A percentile compares a stretch with the other conserved stretches of the same genome.
phyloP scores from a whole-genome alignment of 53 echinoderm and acorn worm species.

The Mesocentrotus franciscanus region DNA sequence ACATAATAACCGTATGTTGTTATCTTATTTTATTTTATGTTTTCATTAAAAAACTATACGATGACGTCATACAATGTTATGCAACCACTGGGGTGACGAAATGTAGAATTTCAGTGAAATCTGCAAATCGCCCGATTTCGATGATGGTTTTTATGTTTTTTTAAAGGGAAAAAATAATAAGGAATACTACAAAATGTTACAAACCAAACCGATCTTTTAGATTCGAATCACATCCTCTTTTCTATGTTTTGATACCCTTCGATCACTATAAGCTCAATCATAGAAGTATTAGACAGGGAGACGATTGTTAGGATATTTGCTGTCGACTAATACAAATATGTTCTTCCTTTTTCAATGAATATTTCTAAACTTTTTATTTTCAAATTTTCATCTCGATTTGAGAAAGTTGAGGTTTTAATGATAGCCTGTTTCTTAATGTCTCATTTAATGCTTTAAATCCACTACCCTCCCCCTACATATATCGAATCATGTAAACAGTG shows the following conservation, averaged over 20 bases:
- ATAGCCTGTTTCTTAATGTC: neutral
- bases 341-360: neutral
- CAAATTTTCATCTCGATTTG: neutral
- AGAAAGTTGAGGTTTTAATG: neutral
- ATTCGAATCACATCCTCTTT: neutral
- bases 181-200: neutral
- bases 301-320: neutral
- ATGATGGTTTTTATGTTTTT: neutral
- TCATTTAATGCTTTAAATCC: neutral
- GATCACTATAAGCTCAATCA: neutral
- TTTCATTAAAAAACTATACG: neutral
- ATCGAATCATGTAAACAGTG: neutral
- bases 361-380: neutral
- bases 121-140: neutral
- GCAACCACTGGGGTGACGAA: conserved; percentile 13
- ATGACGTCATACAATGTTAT: conserved; percentile 40
- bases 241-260: neutral
- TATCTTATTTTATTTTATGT: neutral
- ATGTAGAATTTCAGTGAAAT: neutral
- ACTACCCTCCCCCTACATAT: neutral
- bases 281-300: neutral
- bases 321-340: neutral
- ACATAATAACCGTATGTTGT: neutral
- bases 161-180: neutral
- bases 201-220: neutral